Evolutionary conservation across 2,888 invertebrate genomes (phyloP).

Genomic region (Periphyllus acericola): DNA sequence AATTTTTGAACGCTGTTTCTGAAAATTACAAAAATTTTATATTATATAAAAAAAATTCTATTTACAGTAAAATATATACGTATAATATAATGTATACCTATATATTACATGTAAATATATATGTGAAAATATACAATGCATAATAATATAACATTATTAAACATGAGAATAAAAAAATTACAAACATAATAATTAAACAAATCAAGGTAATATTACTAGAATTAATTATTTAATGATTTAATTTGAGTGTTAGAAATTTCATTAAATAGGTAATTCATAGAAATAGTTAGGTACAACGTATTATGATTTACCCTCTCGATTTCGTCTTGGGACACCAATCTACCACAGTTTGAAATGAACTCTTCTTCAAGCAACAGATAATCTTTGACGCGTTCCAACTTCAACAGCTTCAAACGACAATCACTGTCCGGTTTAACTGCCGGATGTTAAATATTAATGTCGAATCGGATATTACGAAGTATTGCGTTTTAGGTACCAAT

Average conservation of each 20-base stretch:
- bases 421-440: neutral
- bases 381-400: constrained; percentile 97
- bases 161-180: neutral
- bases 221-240: neutral
- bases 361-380: constrained; percentile 99
- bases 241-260: neutral
- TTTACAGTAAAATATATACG: neutral
- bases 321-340: constrained; percentile 98
- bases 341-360: constrained; percentile 97
- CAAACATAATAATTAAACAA: neutral
- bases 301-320: constrained; percentile 80
- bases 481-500: too few species aligned
- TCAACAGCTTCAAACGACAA: constrained; percentile 70
- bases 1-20: constrained; percentile 95
- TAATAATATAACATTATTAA: neutral
- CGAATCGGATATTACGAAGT: neutral
- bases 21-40: neutral
- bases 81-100: too few species aligned
- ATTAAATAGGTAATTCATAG: neutral
- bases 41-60: neutral
- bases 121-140: too few species aligned
- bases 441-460: neutral
- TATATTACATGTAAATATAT: too few species aligned
- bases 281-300: neutral
- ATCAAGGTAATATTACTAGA: too few species aligned